Conservation (phyloP, 2,797 vertebrate genomes). For the Morelia viridis region DNA sequence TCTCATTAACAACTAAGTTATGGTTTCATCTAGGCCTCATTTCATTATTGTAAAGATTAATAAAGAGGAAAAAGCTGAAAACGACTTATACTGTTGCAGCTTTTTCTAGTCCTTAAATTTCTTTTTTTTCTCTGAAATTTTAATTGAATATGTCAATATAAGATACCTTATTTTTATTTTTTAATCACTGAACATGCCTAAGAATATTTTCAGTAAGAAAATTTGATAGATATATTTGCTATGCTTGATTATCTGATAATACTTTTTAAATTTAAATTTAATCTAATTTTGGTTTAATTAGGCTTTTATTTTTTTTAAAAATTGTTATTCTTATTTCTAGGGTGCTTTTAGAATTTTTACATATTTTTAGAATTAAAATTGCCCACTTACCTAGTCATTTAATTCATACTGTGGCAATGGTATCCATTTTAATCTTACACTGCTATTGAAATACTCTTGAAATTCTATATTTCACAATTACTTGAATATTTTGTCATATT, state of each 20-base stretch:
- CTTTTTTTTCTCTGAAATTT: constrained; percentile 31
- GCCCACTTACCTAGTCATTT: not conserved
- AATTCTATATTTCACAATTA: not conserved
- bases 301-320: not conserved
- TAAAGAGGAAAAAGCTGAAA: constrained; percentile 39
- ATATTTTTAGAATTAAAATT: not conserved
- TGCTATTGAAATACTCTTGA: not conserved
- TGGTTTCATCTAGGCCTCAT: constrained; percentile 45
- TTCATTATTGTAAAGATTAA: constrained; percentile 42
- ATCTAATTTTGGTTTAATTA: constrained; percentile 45
- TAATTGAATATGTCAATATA: constrained; percentile 8
- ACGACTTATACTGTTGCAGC: constrained; percentile 19
- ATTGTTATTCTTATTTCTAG: constrained; percentile 20
- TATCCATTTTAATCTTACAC: not conserved
- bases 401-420: not conserved
- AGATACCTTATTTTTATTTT: constrained; percentile 20
- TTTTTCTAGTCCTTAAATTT: constrained; percentile 27
- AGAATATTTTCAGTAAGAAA: constrained; percentile 27
- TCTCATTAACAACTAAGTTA: constrained; percentile 19
- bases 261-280: not conserved
- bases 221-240: not conserved
- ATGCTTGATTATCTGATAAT: constrained; percentile 26
- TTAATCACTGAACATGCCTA: constrained; percentile 33
- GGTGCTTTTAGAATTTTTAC: constrained; percentile 8
- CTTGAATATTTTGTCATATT: not conserved